These are phyloP conservation scores for Mastomys coucha DNA, from an alignment of 2,113 vertebrate species.

Conservation along the genomic window DNA sequence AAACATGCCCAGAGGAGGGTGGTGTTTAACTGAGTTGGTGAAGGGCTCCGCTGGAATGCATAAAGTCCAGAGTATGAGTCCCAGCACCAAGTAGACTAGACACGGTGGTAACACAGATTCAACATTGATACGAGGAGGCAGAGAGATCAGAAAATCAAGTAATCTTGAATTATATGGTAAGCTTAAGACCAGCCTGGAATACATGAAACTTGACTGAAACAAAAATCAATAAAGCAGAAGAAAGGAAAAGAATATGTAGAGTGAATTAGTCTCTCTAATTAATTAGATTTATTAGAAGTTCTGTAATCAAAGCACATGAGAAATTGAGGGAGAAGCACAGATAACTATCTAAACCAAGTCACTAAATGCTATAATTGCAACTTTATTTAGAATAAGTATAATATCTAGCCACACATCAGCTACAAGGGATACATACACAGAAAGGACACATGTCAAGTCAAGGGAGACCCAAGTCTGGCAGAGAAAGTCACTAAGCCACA, in stretches of 20 bases:
- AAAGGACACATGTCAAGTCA: not conserved
- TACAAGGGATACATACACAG: not conserved
- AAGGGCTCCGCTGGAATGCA: not conserved
- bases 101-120: too few species aligned
- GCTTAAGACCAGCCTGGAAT: not conserved
- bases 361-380: not conserved
- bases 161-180: not conserved
- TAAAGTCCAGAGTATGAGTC: too few species aligned
- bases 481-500: not conserved
- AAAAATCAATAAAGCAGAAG: not conserved
- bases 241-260: not conserved
- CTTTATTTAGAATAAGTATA: not conserved
- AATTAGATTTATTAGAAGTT: constrained; percentile 30
- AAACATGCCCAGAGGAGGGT: not conserved
- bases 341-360: not conserved
- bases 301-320: not conserved
- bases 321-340: not conserved
- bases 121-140: not conserved
- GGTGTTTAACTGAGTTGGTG: not conserved
- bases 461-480: not conserved
- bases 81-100: not conserved
- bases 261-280: not conserved
- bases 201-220: not conserved
- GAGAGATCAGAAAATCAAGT: not conserved
- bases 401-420: not conserved